Evolutionary conservation across 2,888 invertebrate species (phyloP).

Genomic region (Scaptomyza reducta): DNA sequence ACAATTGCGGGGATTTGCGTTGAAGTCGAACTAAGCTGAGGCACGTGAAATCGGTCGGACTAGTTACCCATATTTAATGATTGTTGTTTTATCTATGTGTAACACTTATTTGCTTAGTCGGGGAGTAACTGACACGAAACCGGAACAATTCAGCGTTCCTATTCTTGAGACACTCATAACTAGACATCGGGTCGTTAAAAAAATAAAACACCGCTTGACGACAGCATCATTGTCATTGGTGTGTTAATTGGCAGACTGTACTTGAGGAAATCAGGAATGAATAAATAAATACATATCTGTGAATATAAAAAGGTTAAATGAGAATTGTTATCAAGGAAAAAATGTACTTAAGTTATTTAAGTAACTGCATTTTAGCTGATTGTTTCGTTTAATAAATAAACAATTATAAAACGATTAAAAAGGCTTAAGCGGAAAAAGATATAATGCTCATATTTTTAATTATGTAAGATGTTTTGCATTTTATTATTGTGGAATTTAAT

Average conservation of each 20-base stretch:
- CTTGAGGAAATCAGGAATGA: conserved; percentile 33
- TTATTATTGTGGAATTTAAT: conserved; percentile 9
- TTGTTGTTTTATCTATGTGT: conserved; percentile 15
- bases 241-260: conserved; percentile 27
- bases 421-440: too few species aligned
- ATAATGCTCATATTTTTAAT: too few species aligned
- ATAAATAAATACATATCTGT: conserved; percentile 4
- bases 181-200: neutral
- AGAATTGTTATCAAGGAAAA: conserved; percentile 20
- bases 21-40: neutral
- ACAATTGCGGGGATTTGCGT: conserved; percentile 32
- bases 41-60: conserved; percentile 25
- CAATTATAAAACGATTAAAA: too few species aligned
- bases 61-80: conserved; percentile 19
- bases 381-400: neutral
- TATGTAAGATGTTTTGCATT: neutral
- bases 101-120: neutral
- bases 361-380: conserved; percentile 3
- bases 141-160: conserved; percentile 18
- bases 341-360: too few species aligned
- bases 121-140: conserved; percentile 12
- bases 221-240: conserved; percentile 9
- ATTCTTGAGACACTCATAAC: neutral
- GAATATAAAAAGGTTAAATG: conserved; percentile 4
- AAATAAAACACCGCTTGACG: conserved; percentile 18